Evolutionary conservation across 2,888 invertebrate genomes (phyloP).

Genomic region (Timema podura): DNA sequence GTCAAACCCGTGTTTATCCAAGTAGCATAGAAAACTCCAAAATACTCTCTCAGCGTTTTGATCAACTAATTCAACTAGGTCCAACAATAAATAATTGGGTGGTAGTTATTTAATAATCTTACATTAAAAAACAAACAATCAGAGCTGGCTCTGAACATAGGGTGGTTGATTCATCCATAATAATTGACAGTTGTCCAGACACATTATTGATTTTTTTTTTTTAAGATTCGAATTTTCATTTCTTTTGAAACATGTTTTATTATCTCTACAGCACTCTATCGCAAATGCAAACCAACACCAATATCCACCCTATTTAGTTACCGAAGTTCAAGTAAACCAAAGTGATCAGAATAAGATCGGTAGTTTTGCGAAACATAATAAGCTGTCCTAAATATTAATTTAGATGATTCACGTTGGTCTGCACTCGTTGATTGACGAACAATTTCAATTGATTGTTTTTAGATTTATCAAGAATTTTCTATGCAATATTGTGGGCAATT

Average conservation of each 20-base stretch:
- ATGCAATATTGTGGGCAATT: slow-evolving; percentile 5
- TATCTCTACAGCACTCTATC: not conserved
- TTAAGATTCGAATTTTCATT: not conserved
- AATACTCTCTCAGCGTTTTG: not conserved
- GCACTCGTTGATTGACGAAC: not conserved
- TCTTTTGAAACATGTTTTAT: slow-evolving; percentile 6
- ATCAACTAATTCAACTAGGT: not conserved
- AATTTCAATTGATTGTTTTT: slow-evolving; percentile 1
- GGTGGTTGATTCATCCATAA: slow-evolving; percentile 4
- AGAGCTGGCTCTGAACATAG: not conserved
- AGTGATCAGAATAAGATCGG: not conserved
- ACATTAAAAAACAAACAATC: not conserved
- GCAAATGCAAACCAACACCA: not conserved
- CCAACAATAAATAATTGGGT: not conserved
- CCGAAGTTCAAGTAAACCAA: not conserved
- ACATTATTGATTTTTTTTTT: not conserved
- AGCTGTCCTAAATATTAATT: slow-evolving; percentile 3
- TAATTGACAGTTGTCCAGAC: not conserved
- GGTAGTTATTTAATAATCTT: not conserved
- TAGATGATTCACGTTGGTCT: not conserved
- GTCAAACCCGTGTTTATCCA: not conserved
- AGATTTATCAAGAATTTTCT: not conserved
- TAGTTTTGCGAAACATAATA: not conserved
- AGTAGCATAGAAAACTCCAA: not conserved
- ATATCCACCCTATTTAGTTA: not conserved